These are phyloP conservation scores for Siphamia tubifer DNA, from an alignment of 2,113 vertebrate genomes.

Conservation along the genomic window DNA sequence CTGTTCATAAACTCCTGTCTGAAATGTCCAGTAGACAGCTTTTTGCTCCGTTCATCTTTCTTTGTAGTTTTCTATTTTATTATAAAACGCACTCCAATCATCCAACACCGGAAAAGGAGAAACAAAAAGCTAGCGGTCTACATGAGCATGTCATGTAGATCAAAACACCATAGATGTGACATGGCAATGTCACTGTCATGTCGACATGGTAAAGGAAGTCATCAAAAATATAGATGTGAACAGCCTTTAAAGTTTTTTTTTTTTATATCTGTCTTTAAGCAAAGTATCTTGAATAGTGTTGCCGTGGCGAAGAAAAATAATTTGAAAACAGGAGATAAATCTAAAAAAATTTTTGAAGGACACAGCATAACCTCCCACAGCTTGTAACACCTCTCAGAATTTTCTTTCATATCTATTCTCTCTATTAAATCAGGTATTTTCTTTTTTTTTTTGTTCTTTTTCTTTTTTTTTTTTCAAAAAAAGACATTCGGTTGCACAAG, in stretches of 20 bases:
- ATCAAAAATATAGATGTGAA: conserved; percentile 76
- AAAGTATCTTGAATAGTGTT: conserved; percentile 71
- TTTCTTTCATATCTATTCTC: conserved; percentile 44
- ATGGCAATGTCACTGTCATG: conserved; percentile 21
- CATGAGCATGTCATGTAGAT: conserved; percentile 44
- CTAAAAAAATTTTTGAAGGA: conserved; percentile 54
- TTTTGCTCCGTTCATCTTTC: conserved; percentile 5
- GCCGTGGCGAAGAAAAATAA: conserved; percentile 52
- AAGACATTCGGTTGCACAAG: conserved; percentile 67
- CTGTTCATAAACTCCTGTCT: conserved; percentile 11
- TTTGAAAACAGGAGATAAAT: conserved; percentile 65
- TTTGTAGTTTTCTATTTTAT: conserved; percentile 67
- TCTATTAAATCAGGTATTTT: conserved; percentile 38
- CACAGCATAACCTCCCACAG: conserved; percentile 34
- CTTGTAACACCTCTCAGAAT: conserved; percentile 38
- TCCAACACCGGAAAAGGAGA: conserved; percentile 35
- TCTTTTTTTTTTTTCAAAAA: conserved; percentile 58
- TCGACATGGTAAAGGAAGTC: conserved; percentile 52
- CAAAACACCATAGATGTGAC: conserved; percentile 29
- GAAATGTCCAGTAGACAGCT: conserved; percentile 37
- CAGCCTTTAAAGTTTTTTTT: conserved; percentile 65
- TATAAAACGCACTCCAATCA: conserved; percentile 67
- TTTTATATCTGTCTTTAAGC: conserved; percentile 46
- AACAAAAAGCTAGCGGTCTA: conserved; percentile 43
- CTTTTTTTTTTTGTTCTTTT: too few relatives aligned